These are phyloP conservation scores for Oryzias melastigma DNA, from an alignment of 2,113 vertebrate species.

Conservation along the genomic window DNA sequence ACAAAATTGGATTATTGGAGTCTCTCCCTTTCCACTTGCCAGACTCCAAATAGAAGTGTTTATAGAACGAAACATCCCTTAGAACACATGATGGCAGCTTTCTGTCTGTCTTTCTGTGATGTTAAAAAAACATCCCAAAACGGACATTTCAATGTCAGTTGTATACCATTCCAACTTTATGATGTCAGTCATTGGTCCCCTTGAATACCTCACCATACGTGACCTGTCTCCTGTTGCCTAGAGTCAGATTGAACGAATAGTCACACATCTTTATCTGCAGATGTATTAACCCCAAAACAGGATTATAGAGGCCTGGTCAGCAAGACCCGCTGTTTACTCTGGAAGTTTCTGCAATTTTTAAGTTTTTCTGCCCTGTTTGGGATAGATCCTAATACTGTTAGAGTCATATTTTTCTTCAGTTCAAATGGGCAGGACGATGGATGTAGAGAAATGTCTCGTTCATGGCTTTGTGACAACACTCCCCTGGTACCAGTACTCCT, in stretches of 20 bases:
- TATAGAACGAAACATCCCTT: too few relatives aligned
- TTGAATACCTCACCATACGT: constrained; percentile 24
- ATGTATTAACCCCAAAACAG: constrained; percentile 25
- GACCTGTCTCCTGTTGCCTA: constrained; percentile 42
- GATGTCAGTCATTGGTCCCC: neutral
- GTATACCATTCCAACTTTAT: neutral
- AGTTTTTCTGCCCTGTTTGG: neutral
- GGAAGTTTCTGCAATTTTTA: neutral
- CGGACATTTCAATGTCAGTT: neutral
- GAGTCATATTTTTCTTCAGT: too few relatives aligned
- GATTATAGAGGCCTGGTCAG: constrained; percentile 62
- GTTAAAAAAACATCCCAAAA: neutral
- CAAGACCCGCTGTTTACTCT: constrained; percentile 40
- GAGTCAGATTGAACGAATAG: constrained; percentile 4
- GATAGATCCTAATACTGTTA: neutral
- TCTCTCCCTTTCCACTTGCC: constrained; percentile 16
- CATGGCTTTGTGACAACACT: neutral
- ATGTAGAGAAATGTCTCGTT: neutral
- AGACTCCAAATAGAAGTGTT: neutral
- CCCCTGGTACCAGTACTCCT: constrained; percentile 19
- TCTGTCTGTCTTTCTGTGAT: neutral
- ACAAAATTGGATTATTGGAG: constrained; percentile 34
- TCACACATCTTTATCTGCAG: too few relatives aligned
- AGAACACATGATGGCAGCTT: too few relatives aligned
- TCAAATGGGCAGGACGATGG: neutral